phyloP scores from a whole-genome alignment of 2,797 vertebrate genomes.

The Hirundo rustica region DNA sequence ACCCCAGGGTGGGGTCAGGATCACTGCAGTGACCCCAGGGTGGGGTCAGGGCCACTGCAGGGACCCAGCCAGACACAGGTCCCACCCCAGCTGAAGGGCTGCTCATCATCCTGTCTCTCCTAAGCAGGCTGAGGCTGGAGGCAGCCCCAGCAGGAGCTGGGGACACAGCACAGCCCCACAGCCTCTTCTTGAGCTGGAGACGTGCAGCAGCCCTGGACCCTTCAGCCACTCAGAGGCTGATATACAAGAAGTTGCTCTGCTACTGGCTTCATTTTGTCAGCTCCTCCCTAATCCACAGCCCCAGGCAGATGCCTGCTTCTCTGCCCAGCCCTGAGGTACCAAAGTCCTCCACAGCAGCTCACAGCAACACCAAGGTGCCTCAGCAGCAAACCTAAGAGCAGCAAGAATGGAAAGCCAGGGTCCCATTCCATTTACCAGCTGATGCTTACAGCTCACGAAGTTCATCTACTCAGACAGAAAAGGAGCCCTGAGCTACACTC shows the following conservation, averaged over 20 bases:
- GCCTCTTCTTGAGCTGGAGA: neutral
- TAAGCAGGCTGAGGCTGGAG: neutral
- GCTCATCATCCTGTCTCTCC: neutral
- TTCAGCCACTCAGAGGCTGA: neutral
- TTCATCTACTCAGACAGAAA: neutral
- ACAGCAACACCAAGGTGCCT: neutral
- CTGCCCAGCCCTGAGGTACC: neutral
- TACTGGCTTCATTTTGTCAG: neutral
- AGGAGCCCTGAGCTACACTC: neutral
- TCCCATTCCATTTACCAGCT: neutral
- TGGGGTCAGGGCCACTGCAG: too few species aligned
- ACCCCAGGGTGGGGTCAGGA: too few species aligned
- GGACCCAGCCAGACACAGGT: accelerated
- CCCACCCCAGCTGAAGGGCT: neutral
- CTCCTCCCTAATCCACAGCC: neutral
- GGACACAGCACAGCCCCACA: neutral
- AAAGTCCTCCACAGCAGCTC: neutral
- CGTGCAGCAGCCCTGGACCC: neutral
- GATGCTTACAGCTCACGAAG: neutral
- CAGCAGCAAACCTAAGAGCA: neutral
- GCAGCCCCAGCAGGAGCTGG: neutral
- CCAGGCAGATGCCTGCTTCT: neutral
- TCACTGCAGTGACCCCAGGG: too few species aligned
- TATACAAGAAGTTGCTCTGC: neutral
- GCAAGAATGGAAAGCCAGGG: neutral